A percentile compares a stretch with the other conserved stretches of the same genome.
Evolutionary conservation across 2,888 invertebrate species (phyloP).

Genomic region (Spicauda simplicius): DNA sequence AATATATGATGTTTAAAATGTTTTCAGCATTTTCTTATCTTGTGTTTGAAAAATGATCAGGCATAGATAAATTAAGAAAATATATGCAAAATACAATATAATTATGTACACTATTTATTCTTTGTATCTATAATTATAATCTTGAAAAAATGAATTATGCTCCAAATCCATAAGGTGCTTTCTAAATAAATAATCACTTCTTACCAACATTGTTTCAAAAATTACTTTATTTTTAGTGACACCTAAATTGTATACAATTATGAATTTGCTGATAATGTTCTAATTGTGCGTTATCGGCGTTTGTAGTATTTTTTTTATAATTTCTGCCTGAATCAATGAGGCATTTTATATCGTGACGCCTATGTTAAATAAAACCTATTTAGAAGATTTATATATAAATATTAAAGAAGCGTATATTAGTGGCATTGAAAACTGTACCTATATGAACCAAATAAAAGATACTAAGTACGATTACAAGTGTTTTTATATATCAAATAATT

Average conservation of each 20-base stretch:
- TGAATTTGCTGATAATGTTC: neutral
- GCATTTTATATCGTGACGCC: neutral
- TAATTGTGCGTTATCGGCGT: neutral
- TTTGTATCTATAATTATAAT: no score
- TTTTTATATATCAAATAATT: neutral
- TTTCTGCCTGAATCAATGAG: neutral
- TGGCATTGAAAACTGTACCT: constrained; percentile 18
- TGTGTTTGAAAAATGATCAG: neutral
- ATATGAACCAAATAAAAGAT: constrained; percentile 30
- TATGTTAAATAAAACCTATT: neutral
- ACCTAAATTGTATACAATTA: neutral
- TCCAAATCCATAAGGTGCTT: no score
- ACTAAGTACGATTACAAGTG: constrained; percentile 1
- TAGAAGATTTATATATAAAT: neutral
- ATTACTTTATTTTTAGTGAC: neutral
- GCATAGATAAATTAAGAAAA: neutral
- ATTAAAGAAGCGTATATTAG: neutral
- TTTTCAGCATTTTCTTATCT: neutral
- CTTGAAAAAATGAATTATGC: no score
- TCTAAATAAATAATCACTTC: no score
- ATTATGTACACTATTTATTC: neutral
- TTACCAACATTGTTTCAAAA: neutral
- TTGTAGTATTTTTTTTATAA: neutral
- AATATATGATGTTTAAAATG: neutral
- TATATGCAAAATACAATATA: neutral